These are phyloP conservation scores for Cataglyphis albicans DNA, from an alignment of 2,888 invertebrate species.

Conservation along the genomic window DNA sequence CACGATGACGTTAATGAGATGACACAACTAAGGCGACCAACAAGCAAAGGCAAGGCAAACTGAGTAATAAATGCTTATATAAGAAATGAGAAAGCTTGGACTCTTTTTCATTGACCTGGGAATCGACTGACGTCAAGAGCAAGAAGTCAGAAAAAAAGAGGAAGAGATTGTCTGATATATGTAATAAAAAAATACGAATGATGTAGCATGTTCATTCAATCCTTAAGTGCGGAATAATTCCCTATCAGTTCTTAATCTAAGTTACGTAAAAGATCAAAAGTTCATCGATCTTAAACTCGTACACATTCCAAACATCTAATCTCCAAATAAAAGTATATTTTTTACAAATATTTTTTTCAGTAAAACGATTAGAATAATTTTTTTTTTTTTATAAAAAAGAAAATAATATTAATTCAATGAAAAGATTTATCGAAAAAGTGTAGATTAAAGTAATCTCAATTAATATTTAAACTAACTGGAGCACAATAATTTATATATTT, in stretches of 20 bases:
- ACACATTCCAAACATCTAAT: background rate
- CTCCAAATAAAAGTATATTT: background rate
- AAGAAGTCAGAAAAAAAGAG: background rate
- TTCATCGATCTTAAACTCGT: background rate
- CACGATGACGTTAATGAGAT: constrained; percentile 47
- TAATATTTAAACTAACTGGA: background rate
- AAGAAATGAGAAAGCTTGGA: constrained; percentile 62
- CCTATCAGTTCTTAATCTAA: constrained; percentile 23
- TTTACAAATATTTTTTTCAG: background rate
- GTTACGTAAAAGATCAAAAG: constrained; percentile 24
- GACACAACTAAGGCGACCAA: constrained; percentile 53
- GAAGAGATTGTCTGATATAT: constrained; percentile 51
- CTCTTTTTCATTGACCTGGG: constrained; percentile 61
- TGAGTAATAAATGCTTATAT: constrained; percentile 70
- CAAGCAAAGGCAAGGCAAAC: constrained; percentile 62
- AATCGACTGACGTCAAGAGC: constrained; percentile 51
- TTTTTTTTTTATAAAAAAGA: background rate
- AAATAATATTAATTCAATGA: constrained; percentile 10
- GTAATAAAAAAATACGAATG: constrained; percentile 22
- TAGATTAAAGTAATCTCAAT: background rate
- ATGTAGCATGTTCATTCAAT: constrained; percentile 11
- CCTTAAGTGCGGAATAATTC: constrained; percentile 15
- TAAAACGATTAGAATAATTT: background rate
- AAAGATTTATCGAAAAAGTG: background rate
- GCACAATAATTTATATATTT: background rate